These are phyloP conservation scores for Montipora foliosa DNA, from an alignment of 64 coral and sea anemone species.

Conservation along the genomic window DNA sequence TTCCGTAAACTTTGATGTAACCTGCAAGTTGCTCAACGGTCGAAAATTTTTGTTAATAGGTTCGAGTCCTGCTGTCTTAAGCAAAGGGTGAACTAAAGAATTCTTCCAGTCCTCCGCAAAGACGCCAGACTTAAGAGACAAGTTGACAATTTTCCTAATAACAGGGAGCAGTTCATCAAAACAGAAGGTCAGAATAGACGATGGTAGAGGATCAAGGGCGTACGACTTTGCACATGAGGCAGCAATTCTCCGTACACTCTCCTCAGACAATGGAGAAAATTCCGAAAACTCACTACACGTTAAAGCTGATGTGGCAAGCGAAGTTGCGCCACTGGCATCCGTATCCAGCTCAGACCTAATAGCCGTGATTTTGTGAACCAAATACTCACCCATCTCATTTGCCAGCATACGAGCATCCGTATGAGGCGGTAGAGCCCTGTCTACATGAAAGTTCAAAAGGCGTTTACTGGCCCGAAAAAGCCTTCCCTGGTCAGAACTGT, in stretches of 20 bases:
- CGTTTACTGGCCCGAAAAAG: too few species aligned
- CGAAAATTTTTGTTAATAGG: conserved; percentile 44
- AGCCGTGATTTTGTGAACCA: too few species aligned
- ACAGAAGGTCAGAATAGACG: conserved; percentile 14
- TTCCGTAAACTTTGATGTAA: conserved; percentile 65
- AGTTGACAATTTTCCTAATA: conserved; percentile 29
- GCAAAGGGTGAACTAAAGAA: conserved; percentile 47
- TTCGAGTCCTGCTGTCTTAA: conserved; percentile 50
- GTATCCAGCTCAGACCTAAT: too few species aligned
- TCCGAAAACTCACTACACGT: neutral
- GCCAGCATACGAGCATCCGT: too few species aligned
- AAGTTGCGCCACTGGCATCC: too few species aligned
- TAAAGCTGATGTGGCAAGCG: neutral
- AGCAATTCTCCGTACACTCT: conserved; percentile 1
- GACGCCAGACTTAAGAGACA: conserved; percentile 13
- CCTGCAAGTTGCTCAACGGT: conserved; percentile 33
- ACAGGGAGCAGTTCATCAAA: conserved; percentile 15
- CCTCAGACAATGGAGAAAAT: neutral
- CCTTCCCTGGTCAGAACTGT: too few species aligned
- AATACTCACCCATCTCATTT: too few species aligned
- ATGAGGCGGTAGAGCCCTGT: too few species aligned
- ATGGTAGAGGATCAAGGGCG: conserved; percentile 22
- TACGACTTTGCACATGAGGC: conserved; percentile 5
- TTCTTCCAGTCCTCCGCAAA: conserved; percentile 53
- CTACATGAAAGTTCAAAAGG: too few species aligned